Conservation (phyloP, 2,888 invertebrate species). For the Lochmaea capreae region DNA sequence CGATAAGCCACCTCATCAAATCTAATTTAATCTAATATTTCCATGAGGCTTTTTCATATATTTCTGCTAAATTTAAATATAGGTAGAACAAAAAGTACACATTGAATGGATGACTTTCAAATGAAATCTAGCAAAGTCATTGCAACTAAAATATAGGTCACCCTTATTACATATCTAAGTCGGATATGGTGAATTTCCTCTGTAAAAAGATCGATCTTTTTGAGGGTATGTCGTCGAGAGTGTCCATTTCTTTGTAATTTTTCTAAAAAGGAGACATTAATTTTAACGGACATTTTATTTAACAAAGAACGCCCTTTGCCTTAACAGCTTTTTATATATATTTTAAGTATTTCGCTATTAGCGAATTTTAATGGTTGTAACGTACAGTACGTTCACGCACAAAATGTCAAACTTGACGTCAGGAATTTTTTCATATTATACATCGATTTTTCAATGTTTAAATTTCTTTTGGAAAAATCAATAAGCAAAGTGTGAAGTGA, state of each 20-base stretch:
- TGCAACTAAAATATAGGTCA: slow-evolving; percentile 12
- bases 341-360: too few relatives aligned
- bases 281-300: slow-evolving; percentile 60
- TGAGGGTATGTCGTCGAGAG: slow-evolving; percentile 48
- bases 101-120: neutral
- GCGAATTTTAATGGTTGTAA: too few relatives aligned
- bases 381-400: too few relatives aligned
- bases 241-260: slow-evolving; percentile 57
- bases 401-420: too few relatives aligned
- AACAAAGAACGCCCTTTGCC: slow-evolving; percentile 52
- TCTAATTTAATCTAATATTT: too few relatives aligned
- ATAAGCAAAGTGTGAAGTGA: slow-evolving; percentile 25
- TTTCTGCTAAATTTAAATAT: too few relatives aligned
- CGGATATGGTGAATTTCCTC: slow-evolving; percentile 1
- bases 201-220: slow-evolving; percentile 37
- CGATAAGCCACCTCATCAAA: too few relatives aligned
- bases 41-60: too few relatives aligned
- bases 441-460: too few relatives aligned
- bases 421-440: too few relatives aligned
- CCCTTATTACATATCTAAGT: neutral
- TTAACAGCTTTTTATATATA: slow-evolving; percentile 53
- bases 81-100: neutral
- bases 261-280: slow-evolving; percentile 57
- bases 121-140: neutral
- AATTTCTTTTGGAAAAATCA: neutral